These are phyloP conservation scores for Ormyrus pomaceus DNA, from an alignment of 2,888 invertebrate genomes.

Conservation along the genomic window DNA sequence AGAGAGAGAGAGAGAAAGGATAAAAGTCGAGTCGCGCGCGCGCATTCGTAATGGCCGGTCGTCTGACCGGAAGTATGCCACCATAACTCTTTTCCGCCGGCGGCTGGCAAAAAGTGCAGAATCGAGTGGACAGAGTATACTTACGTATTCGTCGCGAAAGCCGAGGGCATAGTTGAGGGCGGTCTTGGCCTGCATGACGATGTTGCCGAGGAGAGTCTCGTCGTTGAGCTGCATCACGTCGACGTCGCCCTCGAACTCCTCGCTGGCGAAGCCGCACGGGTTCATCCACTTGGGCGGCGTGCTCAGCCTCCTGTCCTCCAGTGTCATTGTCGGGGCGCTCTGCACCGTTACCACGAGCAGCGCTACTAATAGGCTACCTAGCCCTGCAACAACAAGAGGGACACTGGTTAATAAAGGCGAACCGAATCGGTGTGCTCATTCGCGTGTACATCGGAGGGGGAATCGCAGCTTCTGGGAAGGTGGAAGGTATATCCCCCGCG, in stretches of 20 bases:
- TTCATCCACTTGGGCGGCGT: constrained; percentile 77
- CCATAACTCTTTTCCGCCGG: constrained; percentile 70
- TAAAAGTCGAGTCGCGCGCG: background rate
- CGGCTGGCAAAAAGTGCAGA: background rate
- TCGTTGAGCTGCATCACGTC: constrained; percentile 71
- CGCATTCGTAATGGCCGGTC: constrained; percentile 43
- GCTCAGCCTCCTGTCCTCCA: constrained; percentile 65
- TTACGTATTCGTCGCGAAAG: constrained; percentile 77
- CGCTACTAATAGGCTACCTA: constrained; percentile 70
- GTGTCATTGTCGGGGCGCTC: constrained; percentile 70
- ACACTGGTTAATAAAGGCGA: background rate
- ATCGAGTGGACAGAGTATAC: constrained; percentile 63
- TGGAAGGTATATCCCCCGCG: background rate
- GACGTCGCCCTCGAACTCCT: constrained; percentile 67
- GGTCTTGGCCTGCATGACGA: constrained; percentile 75
- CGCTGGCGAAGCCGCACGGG: constrained; percentile 76
- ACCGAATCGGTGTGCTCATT: background rate
- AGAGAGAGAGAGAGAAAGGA: background rate
- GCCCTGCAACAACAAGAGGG: constrained; percentile 64
- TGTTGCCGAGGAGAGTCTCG: constrained; percentile 73
- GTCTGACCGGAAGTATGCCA: constrained; percentile 68
- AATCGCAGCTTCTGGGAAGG: background rate
- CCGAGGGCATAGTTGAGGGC: constrained; percentile 74
- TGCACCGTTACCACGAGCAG: constrained; percentile 68
- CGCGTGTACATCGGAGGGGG: background rate